Percentiles rank a stretch among this genome's conserved stretches.
Evolutionary conservation across 2,888 invertebrate genomes (phyloP).

Genomic region (Sphaeridia pumilis): DNA sequence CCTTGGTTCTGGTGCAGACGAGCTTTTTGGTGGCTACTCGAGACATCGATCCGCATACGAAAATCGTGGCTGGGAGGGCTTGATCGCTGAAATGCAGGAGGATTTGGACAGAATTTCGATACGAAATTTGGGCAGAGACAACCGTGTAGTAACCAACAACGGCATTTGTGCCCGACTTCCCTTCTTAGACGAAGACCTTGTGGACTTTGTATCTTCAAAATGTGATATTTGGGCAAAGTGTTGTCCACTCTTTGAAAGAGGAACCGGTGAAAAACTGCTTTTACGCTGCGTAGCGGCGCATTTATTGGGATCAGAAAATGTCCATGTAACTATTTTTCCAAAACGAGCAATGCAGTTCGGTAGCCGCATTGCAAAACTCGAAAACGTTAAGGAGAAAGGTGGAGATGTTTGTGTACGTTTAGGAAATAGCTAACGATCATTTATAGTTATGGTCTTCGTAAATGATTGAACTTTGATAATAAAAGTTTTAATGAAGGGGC

Average conservation of each 20-base stretch:
- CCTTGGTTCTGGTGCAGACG: constrained; percentile 93
- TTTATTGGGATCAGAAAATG: constrained; percentile 52
- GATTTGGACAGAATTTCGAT: constrained; percentile 78
- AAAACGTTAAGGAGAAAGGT: constrained; percentile 75
- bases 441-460: no score
- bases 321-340: constrained; percentile 51
- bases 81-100: constrained; percentile 52
- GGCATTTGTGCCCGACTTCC: constrained; percentile 69
- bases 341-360: constrained; percentile 97
- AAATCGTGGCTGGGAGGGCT: constrained; percentile 44
- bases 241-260: constrained; percentile 42
- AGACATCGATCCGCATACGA: constrained; percentile 34
- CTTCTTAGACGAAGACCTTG: constrained; percentile 49
- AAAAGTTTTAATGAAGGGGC: no score
- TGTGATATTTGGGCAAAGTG: constrained; percentile 38
- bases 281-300: constrained; percentile 58
- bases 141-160: constrained; percentile 80
- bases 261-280: constrained; percentile 86
- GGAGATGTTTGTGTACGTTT: constrained; percentile 52
- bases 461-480: no score
- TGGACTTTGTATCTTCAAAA: constrained; percentile 43
- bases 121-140: constrained; percentile 89
- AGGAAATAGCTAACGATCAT: no score
- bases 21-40: constrained; percentile 48
- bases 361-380: constrained; percentile 65